A percentile compares a stretch with the other conserved stretches of the same genome.
Conservation (phyloP, 2,797 vertebrate genomes). For the Syndactyla subalaris region DNA sequence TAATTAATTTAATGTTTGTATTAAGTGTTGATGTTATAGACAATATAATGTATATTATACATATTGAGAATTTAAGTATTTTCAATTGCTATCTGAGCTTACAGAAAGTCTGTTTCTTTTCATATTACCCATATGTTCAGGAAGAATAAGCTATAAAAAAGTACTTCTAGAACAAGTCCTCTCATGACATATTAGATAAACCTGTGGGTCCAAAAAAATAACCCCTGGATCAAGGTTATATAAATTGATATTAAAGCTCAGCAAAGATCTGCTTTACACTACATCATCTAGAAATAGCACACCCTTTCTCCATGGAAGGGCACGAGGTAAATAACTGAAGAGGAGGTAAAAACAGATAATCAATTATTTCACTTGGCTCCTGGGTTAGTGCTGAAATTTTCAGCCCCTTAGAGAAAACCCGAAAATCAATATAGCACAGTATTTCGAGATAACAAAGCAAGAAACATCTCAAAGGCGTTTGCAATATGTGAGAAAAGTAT, state of each 20-base stretch:
- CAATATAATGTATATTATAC: too few species aligned
- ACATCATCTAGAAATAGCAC: constrained; percentile 49
- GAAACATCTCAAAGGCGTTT: constrained; percentile 39
- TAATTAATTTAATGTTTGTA: too few species aligned
- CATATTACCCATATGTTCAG: neutral
- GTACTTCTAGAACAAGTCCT: neutral
- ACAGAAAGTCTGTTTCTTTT: neutral
- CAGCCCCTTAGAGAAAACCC: constrained; percentile 38
- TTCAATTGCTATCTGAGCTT: neutral
- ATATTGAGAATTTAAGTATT: neutral
- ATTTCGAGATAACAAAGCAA: constrained; percentile 41
- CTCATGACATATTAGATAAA: constrained; percentile 2
- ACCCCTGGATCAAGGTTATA: neutral
- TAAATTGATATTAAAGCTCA: constrained; percentile 38
- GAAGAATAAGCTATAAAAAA: neutral
- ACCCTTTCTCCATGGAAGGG: constrained; percentile 27
- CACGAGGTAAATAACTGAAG: constrained; percentile 50
- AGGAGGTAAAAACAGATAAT: constrained; percentile 64
- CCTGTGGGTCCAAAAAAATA: constrained; percentile 3
- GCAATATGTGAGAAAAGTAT: neutral
- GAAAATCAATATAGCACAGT: constrained; percentile 51
- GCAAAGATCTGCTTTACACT: constrained; percentile 16
- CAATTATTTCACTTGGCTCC: constrained; percentile 59
- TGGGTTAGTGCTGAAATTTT: constrained; percentile 38
- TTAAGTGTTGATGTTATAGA: too few species aligned